Conservation (phyloP, 2,797 vertebrate genomes). For the Macropodus opercularis region DNA sequence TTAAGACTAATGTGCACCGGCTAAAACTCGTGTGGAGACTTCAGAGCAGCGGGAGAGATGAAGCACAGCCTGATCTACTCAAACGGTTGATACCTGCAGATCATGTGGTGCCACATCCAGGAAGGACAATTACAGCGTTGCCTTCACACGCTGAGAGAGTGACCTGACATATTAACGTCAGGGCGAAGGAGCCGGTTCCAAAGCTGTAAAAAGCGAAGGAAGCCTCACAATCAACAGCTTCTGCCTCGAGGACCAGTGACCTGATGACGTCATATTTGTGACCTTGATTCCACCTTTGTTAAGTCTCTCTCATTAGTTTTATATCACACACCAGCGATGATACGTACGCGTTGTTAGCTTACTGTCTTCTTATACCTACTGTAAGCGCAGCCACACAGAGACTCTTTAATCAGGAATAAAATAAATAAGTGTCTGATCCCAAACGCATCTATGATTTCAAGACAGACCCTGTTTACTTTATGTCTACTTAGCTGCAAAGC, state of each 20-base stretch:
- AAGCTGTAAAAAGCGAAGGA: too few relatives aligned
- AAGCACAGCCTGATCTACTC: slow-evolving; percentile 41
- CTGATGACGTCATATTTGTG: slow-evolving; percentile 3
- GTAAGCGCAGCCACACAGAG: neutral
- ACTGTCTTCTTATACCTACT: too few relatives aligned
- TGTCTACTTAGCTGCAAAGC: neutral
- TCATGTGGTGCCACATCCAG: slow-evolving; percentile 40
- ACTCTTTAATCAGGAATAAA: neutral
- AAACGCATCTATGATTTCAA: neutral
- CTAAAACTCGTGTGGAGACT: slow-evolving; percentile 24
- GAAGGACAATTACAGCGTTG: slow-evolving; percentile 25
- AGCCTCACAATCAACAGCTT: too few relatives aligned
- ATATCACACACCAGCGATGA: too few relatives aligned
- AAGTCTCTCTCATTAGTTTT: too few relatives aligned
- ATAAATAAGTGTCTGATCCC: neutral
- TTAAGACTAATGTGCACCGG: slow-evolving; percentile 67
- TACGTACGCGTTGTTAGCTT: too few relatives aligned
- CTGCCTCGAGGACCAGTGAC: too few relatives aligned
- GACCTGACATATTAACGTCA: neutral
- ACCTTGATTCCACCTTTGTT: slow-evolving; percentile 1
- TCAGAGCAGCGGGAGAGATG: slow-evolving; percentile 48
- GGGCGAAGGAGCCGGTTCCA: slow-evolving; percentile 22
- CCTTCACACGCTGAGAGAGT: slow-evolving; percentile 17
- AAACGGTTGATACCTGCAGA: slow-evolving; percentile 47
- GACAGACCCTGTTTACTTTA: neutral